Evolutionary conservation across 2,113 vertebrate genomes (phyloP).

Genomic region (Oryzias javanicus): DNA sequence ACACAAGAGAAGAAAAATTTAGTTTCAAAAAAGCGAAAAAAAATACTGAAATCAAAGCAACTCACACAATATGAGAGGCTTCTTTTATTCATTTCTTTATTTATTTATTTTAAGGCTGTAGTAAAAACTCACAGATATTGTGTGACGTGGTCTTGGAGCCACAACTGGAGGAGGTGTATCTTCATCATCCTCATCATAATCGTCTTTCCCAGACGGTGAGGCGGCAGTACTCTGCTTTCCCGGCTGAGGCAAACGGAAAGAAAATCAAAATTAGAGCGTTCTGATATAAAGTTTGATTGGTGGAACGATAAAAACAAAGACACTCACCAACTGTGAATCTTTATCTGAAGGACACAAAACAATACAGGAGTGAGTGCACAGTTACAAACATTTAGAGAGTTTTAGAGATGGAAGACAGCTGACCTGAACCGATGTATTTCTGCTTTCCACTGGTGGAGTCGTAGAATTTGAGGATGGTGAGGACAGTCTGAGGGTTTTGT

Average conservation of each 20-base stretch:
- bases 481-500: conserved; percentile 96
- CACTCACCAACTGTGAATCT: conserved; percentile 67
- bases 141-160: conserved; percentile 94
- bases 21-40: background rate
- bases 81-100: too few relatives aligned
- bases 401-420: conserved; percentile 40
- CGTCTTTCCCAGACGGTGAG: conserved; percentile 72
- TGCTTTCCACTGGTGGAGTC: conserved; percentile 92
- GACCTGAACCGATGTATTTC: conserved; percentile 94
- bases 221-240: conserved; percentile 85
- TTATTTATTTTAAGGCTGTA: background rate
- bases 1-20: background rate
- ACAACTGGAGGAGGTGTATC: conserved; percentile 87
- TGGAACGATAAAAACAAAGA: rapidly evolving
- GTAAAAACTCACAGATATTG: conserved; percentile 88
- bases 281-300: background rate
- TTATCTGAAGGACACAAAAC: conserved; percentile 70
- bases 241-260: conserved; percentile 49
- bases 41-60: background rate
- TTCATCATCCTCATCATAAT: conserved; percentile 89
- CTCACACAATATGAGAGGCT: too few relatives aligned
- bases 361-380: background rate
- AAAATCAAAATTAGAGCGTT: background rate
- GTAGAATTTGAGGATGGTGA: conserved; percentile 96
- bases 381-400: background rate